Evolutionary conservation across 2,113 vertebrate genomes (phyloP), one percentile per base, ranked within the genome.

Genomic region (Cyanoderma ruficeps): DNA sequence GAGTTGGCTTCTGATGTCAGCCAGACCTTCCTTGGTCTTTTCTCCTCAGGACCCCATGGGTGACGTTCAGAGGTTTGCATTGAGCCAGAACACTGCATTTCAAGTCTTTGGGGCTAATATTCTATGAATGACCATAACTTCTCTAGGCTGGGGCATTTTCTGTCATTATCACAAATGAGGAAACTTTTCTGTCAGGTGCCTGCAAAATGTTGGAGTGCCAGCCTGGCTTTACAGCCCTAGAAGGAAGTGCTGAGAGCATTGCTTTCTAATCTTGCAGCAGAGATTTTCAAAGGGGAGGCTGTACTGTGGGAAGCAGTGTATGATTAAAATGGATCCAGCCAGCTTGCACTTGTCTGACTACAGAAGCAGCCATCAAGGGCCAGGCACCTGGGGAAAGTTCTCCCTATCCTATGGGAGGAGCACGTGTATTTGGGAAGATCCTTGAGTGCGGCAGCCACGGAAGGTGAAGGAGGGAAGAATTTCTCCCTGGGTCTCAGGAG

Each of bases 161-260:
- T 53, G 18, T 65, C 50, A 6, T 57, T 77, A 67, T 64, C 87
- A 71, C 15, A 63, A 86, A 57, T 12, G 28, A 76, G 23, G 39
- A 80, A 50, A 70, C 12, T 57, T 72, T 68, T 78, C 50, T 57
- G 27, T 67, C 1, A 3, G 35, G 47, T 70, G 57, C n/a, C 70
- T 72, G 49, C 6, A 14, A 44, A 37, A 15, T 37, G 61, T 31
- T 10, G 7, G 44, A 87, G 56, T 11, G 60, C 69, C 83, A 68
- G 69, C 49, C 60, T 72, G 60, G 57, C 28, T 89, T 78, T 83
- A 41, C 44, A 92, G 60, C 86, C 68, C 68, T 90, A 88, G 92
- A 92, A 93, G 72, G 93, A 92, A 78, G 37, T 39, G 23, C 83
- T 61, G 83, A 92, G 64, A 53, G 23, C 25, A 27, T 60, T 49